Evolutionary conservation across 2,797 vertebrate genomes (phyloP), one percentile per base, ranked within the genome.

Genomic region (Malacoctenus gilli): DNA sequence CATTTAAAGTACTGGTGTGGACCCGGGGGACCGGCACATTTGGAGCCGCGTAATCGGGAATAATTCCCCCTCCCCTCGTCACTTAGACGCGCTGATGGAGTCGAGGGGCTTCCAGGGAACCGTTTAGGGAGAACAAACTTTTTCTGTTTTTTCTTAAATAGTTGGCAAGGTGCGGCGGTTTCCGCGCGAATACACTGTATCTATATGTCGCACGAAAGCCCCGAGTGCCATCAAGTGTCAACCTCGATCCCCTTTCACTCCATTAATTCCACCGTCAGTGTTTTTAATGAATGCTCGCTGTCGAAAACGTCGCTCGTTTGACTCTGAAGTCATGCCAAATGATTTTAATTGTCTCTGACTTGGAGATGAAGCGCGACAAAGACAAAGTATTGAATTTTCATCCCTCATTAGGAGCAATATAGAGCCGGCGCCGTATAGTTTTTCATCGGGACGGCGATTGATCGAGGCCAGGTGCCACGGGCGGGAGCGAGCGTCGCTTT

Each of bases 261-360:
- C 41, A 48, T 75, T 80, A 69, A 80, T 72, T 68, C 55, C 28
- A 34, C 31, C 57, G 32, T 63, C 48, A 51, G 39, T 57, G 47
- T 78, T 71, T 82, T 52, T 81, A 83, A 86, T 76, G 50, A 80
- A 83, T 42, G 60, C 53, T 68, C 21, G 20, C 52, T 50, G 57
- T 74, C 72, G n/a, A 68, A 64, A 65, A 76, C 56, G 42, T 68
- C 68, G 39, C 34, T 73, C 37, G 21, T 78, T 43, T 56, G 32
- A 62, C 53, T 69, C 62, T 72, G 37, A 66, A 77, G 72, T 68
- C 40, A 70, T 47, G 21, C 22, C 19, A 21, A 68, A 72, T 72
- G 52, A 79, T 84, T 84, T 73, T 59, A 82, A 81, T 83, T 72
- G 75, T 75, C 47, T 47, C 67, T 40, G 58, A 73, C 70, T 77